Conservation (phyloP, 2,797 vertebrate species). For the Threskiornis aethiopicus region DNA sequence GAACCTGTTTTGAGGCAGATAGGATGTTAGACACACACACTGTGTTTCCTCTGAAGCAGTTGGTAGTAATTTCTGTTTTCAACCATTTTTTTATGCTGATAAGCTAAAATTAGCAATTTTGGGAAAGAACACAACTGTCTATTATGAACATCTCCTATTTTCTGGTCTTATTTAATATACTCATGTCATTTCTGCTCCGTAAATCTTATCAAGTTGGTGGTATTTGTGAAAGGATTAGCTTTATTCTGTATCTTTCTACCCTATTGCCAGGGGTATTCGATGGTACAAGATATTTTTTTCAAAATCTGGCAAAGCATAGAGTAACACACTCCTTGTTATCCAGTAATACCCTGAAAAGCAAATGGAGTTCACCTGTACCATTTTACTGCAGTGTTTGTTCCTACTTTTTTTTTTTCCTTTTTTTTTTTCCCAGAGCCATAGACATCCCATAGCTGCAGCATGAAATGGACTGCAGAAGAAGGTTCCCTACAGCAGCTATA, state of each 20-base stretch:
- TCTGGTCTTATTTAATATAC: not conserved
- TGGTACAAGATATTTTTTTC: not conserved
- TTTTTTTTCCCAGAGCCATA: fast-evolving
- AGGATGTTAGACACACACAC: not conserved
- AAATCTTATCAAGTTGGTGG: not conserved
- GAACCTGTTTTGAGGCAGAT: not conserved
- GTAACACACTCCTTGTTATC: not conserved
- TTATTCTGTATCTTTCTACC: not conserved
- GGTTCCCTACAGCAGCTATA: not conserved
- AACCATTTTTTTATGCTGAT: not conserved
- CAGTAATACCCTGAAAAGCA: not conserved
- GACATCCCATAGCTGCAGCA: not conserved
- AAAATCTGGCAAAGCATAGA: not conserved
- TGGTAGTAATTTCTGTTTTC: not conserved
- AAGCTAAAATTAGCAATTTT: not conserved
- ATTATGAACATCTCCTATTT: not conserved
- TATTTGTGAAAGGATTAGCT: not conserved
- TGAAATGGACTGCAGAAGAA: not conserved
- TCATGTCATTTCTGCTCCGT: not conserved
- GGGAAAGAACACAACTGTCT: not conserved
- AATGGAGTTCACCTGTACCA: not conserved
- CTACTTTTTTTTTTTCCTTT: not conserved
- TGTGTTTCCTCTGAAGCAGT: not conserved
- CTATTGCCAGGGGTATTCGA: not conserved
- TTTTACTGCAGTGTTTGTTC: not conserved